A percentile compares a stretch with the other conserved stretches of the same genome.
phyloP scores from a whole-genome alignment of 2,113 vertebrate genomes.

The Lampris incognitus region DNA sequence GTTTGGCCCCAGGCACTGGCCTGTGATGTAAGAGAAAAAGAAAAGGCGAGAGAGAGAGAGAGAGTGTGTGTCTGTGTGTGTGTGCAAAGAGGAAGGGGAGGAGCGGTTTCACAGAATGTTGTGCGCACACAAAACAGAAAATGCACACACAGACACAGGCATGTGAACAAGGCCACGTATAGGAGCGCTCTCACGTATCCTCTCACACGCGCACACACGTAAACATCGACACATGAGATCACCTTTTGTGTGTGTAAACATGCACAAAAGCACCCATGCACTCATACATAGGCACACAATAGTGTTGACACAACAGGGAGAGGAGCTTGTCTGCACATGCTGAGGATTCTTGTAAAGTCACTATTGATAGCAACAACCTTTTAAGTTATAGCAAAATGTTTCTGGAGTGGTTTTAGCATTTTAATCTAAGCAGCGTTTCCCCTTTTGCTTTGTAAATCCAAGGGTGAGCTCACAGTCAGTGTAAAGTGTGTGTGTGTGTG shows the following conservation, averaged over 20 bases:
- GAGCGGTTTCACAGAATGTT: slow-evolving; percentile 58
- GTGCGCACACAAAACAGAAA: slow-evolving; percentile 31
- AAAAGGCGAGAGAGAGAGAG: slow-evolving; percentile 55
- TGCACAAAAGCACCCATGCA: slow-evolving; percentile 20
- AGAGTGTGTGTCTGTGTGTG: neutral
- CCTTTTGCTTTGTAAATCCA: slow-evolving; percentile 56
- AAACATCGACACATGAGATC: slow-evolving; percentile 43
- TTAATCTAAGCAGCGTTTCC: slow-evolving; percentile 33
- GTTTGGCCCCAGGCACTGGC: slow-evolving; percentile 81
- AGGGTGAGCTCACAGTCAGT: slow-evolving; percentile 66
- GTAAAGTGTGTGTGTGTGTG: slow-evolving; percentile 31
- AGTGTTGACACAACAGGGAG: slow-evolving; percentile 91
- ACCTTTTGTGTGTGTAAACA: slow-evolving; percentile 13
- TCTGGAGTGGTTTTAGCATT: slow-evolving; percentile 53
- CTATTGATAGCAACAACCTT: slow-evolving; percentile 73
- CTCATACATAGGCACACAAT: slow-evolving; percentile 69
- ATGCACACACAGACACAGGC: slow-evolving; percentile 20
- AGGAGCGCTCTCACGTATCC: too few species aligned
- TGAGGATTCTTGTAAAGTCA: slow-evolving; percentile 87
- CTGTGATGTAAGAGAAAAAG: slow-evolving; percentile 83
- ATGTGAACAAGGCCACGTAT: too few species aligned
- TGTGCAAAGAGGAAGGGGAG: slow-evolving; percentile 14
- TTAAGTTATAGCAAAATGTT: slow-evolving; percentile 14
- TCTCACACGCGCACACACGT: neutral
- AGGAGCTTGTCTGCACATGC: slow-evolving; percentile 90